Evolutionary conservation across 2,888 invertebrate species (phyloP).

Genomic region (Caenorhabditis parvicauda): DNA sequence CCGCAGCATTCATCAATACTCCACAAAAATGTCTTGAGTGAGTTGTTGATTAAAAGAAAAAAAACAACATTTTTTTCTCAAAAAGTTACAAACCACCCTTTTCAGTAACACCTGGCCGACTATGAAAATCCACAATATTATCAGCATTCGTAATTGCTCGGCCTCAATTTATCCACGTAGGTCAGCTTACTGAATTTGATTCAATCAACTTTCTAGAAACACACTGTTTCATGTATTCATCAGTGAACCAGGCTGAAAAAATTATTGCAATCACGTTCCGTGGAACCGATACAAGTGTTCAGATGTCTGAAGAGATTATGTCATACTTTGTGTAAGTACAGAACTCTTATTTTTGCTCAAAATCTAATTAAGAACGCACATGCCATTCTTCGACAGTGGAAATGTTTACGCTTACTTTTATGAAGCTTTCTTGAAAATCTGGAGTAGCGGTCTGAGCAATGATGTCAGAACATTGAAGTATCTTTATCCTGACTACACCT

Average conservation of each 20-base stretch:
- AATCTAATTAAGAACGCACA: not conserved
- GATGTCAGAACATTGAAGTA: constrained; percentile 20
- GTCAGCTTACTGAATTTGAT: constrained; percentile 7
- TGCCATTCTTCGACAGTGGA: constrained; percentile 22
- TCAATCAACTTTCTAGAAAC: constrained; percentile 8
- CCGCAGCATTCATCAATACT: constrained; percentile 33
- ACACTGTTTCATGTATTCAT: constrained; percentile 7
- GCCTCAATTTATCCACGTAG: constrained; percentile 3
- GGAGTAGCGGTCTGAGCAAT: constrained; percentile 28
- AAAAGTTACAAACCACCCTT: not conserved
- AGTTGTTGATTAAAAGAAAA: constrained; percentile 5
- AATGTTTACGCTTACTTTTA: constrained; percentile 41
- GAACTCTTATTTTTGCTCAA: constrained; percentile 21
- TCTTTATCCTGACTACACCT: constrained; percentile 30
- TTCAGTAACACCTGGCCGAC: constrained; percentile 23
- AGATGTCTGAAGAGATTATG: constrained; percentile 15
- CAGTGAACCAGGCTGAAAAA: constrained; percentile 1
- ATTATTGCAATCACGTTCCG: constrained; percentile 22
- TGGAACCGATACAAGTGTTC: constrained; percentile 16
- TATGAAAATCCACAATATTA: constrained; percentile 10
- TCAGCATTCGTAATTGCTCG: constrained; percentile 10
- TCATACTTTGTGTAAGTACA: no score
- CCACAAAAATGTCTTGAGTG: constrained; percentile 36
- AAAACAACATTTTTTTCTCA: not conserved
- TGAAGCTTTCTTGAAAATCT: constrained; percentile 31